Conservation (phyloP, 2,888 invertebrate genomes). For the Phalangium opilio region DNA sequence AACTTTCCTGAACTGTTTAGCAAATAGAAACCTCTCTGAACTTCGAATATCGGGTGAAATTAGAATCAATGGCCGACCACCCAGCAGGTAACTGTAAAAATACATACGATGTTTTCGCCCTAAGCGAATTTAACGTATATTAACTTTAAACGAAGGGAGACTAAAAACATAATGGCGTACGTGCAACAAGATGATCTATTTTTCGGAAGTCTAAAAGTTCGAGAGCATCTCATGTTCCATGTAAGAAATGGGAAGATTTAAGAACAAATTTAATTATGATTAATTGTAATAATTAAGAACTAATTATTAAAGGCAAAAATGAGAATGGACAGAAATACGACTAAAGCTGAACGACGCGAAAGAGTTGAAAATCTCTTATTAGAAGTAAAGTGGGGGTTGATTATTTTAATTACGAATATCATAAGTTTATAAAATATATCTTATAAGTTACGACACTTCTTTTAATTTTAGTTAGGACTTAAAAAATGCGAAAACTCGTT, state of each 20-base stretch:
- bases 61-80: slow-evolving; percentile 11
- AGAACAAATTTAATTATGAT: slow-evolving; percentile 11
- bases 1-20: slow-evolving; percentile 68
- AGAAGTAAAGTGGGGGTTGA: slow-evolving; percentile 34
- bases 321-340: slow-evolving; percentile 54
- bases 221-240: slow-evolving; percentile 77
- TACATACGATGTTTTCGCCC: background rate
- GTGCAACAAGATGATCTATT: slow-evolving; percentile 87
- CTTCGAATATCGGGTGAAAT: slow-evolving; percentile 9
- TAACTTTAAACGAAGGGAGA: background rate
- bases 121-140: background rate
- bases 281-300: too few species aligned
- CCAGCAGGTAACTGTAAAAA: background rate
- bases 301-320: slow-evolving; percentile 57
- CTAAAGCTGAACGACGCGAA: slow-evolving; percentile 42
- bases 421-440: too few species aligned
- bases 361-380: slow-evolving; percentile 52
- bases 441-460: too few species aligned
- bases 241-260: slow-evolving; percentile 35
- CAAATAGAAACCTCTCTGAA: slow-evolving; percentile 42
- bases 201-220: slow-evolving; percentile 64
- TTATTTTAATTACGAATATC: too few species aligned
- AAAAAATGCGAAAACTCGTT: slow-evolving; percentile 51
- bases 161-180: slow-evolving; percentile 47
- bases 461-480: slow-evolving; percentile 43